Percentiles rank a stretch among this genome's conserved stretches.
Evolutionary conservation across 2,113 vertebrate genomes (phyloP).

Genomic region (Sitta europaea): DNA sequence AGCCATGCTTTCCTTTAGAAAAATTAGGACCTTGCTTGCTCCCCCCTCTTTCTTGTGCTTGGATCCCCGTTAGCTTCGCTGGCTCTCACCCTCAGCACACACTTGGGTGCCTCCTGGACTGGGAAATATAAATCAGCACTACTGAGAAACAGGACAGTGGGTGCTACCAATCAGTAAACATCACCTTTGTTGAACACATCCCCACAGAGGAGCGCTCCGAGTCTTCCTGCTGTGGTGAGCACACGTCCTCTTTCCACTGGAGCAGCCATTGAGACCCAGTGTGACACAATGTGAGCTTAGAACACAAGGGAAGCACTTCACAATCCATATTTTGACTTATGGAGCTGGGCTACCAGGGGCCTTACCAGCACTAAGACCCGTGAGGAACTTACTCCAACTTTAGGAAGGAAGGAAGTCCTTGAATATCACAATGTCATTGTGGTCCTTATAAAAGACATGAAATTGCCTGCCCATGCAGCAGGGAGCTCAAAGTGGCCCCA

Average conservation of each 20-base stretch:
- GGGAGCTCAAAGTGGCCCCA: background rate
- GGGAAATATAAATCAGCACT: background rate
- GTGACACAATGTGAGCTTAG: background rate
- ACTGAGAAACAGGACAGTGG: background rate
- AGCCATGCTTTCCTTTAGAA: constrained; percentile 47
- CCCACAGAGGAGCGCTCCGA: accelerated
- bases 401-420: background rate
- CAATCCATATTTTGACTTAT: background rate
- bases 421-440: background rate
- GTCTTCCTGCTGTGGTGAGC: accelerated
- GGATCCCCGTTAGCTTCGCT: background rate
- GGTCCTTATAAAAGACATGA: accelerated
- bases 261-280: accelerated
- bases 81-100: background rate
- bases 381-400: background rate
- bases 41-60: background rate
- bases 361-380: background rate
- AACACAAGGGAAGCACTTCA: background rate
- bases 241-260: background rate
- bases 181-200: background rate
- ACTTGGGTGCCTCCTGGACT: background rate
- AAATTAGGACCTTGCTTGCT: constrained; percentile 38
- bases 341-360: background rate
- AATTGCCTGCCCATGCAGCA: background rate
- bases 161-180: background rate